Evolutionary conservation across 2,797 vertebrate genomes (phyloP).

Genomic region (Acipenser transmontanus): DNA sequence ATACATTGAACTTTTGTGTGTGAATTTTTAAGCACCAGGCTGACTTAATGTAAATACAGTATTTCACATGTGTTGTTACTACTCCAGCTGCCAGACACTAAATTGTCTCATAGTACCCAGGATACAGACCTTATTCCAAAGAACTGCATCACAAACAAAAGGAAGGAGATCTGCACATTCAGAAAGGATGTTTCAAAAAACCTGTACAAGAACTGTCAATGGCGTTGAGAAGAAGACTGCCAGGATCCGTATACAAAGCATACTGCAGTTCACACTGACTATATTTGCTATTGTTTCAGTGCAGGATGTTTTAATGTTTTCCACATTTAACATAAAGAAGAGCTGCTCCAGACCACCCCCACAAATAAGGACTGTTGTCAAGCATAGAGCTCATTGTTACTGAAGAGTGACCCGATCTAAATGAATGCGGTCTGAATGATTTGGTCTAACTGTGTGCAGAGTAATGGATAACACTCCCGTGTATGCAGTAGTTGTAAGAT

Average conservation of each 20-base stretch:
- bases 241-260: slow-evolving; percentile 45
- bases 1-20: slow-evolving; percentile 73
- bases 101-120: slow-evolving; percentile 62
- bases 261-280: slow-evolving; percentile 27
- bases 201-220: slow-evolving; percentile 34
- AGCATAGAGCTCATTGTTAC: slow-evolving; percentile 25
- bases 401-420: slow-evolving; percentile 40
- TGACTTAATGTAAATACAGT: slow-evolving; percentile 94
- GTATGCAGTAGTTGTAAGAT: slow-evolving; percentile 78
- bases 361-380: slow-evolving; percentile 24
- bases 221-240: slow-evolving; percentile 19
- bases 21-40: slow-evolving; percentile 77
- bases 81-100: slow-evolving; percentile 81
- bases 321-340: slow-evolving; percentile 35
- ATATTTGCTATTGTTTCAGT: slow-evolving; percentile 2
- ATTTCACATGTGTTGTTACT: slow-evolving; percentile 88
- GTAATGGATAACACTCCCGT: slow-evolving; percentile 75
- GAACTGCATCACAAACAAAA: slow-evolving; percentile 42
- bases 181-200: slow-evolving; percentile 28
- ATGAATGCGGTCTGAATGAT: slow-evolving; percentile 44
- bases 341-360: slow-evolving; percentile 26
- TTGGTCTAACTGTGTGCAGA: slow-evolving; percentile 39
- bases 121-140: slow-evolving; percentile 69
- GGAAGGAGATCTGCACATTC: slow-evolving; percentile 32
- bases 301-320: slow-evolving; percentile 22